Evolutionary conservation across 1,140 invertebrate genomes (phyloP), one percentile per base, ranked within the genome.

Genomic region (Pemphigus obesinymphae): DNA sequence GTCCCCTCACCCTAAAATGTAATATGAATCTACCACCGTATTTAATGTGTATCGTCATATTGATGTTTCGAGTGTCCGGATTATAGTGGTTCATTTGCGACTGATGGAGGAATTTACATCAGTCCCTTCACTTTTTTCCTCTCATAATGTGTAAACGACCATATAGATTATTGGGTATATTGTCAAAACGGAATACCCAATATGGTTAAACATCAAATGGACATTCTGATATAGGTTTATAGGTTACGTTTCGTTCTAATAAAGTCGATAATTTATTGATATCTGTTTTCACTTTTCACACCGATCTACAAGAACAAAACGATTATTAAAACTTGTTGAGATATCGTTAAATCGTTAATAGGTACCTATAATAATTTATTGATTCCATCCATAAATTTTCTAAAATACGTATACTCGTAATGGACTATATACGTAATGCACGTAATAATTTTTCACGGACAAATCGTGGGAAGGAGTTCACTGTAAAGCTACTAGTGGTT

Each of bases 41-140:
- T 80, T 80, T 80, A 20, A 76, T 58, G 34, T 55, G 50, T 37
- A 55, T 23, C 11, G 11, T 4, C 26, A 75, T 37, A 37, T 37
- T 13, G 20, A 40, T 61, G 55, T 80, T 80, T 80, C 55, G 53
- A 80, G 75, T 80, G 37, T 34, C 26, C 8, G 75, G 75, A 80
- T 80, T 80, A 80, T 80, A 80, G 61, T 29, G 31, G 31, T 40
- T 37, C 37, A 23, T 40, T 34, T 11, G n/a, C 75, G 31, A 45
- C 37, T 17, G 53, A 61, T 61, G n/a, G n/a, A 29, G 37, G 34
- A 58, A 76, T 76, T 76, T 10, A 55, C 55, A 55, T 76, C n/a
- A 55, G 20, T 55, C 40, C 37, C 15, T 76, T 76, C 48, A 23
- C 26, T 34, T 55, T 23, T 76, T 76, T 50, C 23, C 40, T 10